Evolutionary conservation across 2,113 vertebrate species (phyloP).

Genomic region (Megaptera novaeangliae): DNA sequence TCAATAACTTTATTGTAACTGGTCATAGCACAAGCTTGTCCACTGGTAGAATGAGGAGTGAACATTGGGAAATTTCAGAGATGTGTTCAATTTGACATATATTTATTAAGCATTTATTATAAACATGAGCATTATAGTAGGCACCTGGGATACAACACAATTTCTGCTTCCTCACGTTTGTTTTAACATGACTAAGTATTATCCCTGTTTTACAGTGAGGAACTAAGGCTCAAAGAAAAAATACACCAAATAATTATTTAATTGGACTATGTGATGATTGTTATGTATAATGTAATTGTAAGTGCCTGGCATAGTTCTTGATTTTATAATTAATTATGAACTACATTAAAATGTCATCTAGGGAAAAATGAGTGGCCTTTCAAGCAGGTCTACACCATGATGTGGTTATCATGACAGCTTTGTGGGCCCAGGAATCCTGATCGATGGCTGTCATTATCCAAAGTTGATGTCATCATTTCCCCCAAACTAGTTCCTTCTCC

Average conservation of each 20-base stretch:
- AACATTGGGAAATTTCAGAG: neutral
- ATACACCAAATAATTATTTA: neutral
- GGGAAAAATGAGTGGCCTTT: neutral
- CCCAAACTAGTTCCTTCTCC: neutral
- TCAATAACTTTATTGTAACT: neutral
- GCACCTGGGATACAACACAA: neutral
- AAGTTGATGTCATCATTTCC: neutral
- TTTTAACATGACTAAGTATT: neutral
- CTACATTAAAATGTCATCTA: neutral
- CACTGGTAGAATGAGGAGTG: neutral
- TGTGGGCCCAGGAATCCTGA: neutral
- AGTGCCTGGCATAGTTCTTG: neutral
- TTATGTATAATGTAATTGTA: neutral
- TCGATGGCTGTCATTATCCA: neutral
- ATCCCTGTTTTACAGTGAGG: neutral
- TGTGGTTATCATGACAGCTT: neutral
- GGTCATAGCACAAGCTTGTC: neutral
- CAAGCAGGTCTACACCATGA: neutral
- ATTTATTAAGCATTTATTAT: neutral
- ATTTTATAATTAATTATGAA: neutral
- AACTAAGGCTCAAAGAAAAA: neutral
- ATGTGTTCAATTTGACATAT: neutral
- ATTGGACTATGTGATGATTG: neutral
- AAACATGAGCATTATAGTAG: neutral
- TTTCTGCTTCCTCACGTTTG: neutral